These are phyloP conservation scores for Lophura nycthemera DNA, from an alignment of 2,113 vertebrate species.

Conservation along the genomic window DNA sequence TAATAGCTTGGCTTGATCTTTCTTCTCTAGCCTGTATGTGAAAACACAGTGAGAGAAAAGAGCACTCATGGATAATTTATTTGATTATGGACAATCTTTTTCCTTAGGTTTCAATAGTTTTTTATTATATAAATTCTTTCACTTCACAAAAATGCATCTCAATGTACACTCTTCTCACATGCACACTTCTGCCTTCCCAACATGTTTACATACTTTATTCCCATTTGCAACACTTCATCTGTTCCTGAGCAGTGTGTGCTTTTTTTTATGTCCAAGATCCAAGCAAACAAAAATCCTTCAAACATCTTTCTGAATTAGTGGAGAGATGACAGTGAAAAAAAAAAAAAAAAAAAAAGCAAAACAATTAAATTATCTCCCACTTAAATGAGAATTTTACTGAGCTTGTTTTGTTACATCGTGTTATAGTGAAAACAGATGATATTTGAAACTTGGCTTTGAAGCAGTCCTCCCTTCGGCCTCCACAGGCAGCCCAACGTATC, in stretches of 20 bases:
- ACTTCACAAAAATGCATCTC: background rate
- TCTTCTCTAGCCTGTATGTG: background rate
- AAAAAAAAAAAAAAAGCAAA: background rate
- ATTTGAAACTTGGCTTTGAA: slow-evolving; percentile 56
- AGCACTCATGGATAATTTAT: background rate
- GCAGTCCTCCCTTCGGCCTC: slow-evolving; percentile 28
- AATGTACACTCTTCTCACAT: background rate
- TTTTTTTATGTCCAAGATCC: background rate
- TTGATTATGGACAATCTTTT: background rate
- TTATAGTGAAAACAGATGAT: slow-evolving; percentile 71
- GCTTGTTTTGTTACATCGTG: slow-evolving; percentile 53
- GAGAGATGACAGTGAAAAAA: background rate
- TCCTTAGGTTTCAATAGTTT: background rate
- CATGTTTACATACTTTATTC: slow-evolving; percentile 3
- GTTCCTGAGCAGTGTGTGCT: background rate
- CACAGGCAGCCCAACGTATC: slow-evolving; percentile 43
- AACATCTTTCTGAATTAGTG: background rate
- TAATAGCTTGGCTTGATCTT: background rate
- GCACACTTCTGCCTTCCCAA: background rate
- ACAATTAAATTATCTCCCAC: slow-evolving; percentile 20
- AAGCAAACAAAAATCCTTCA: slow-evolving; percentile 43
- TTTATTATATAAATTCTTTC: background rate
- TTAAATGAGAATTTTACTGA: slow-evolving; percentile 36
- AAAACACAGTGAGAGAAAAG: background rate
- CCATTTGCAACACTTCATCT: slow-evolving; percentile 11